Evolutionary conservation across 2,888 invertebrate genomes (phyloP).

Genomic region (Metellina segmentata): DNA sequence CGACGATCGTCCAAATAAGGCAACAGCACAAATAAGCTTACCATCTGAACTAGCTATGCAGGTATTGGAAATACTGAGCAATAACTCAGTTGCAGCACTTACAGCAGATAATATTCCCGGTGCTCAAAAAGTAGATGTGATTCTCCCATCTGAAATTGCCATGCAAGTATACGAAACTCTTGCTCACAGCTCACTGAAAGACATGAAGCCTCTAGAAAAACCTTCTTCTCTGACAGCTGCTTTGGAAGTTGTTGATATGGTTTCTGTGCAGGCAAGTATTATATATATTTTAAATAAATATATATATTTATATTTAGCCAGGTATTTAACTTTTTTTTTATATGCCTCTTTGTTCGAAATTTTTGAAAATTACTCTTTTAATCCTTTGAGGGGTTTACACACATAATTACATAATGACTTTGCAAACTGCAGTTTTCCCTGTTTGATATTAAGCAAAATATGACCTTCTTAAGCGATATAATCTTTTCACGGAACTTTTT

Average conservation of each 20-base stretch:
- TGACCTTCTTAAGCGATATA: no score
- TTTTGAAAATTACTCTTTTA: no score
- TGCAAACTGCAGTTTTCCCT: no score
- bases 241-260: constrained; percentile 71
- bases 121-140: constrained; percentile 59
- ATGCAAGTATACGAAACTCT: constrained; percentile 73
- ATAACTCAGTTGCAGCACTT: constrained; percentile 45
- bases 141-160: constrained; percentile 65
- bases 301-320: no score
- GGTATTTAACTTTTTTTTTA: no score
- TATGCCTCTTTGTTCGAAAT: no score
- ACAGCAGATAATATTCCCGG: constrained; percentile 66
- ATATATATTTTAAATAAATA: no score
- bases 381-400: no score
- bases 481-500: no score
- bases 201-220: constrained; percentile 64
- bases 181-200: constrained; percentile 52
- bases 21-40: constrained; percentile 59
- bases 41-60: constrained; percentile 74
- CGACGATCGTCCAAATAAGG: constrained; percentile 54
- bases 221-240: constrained; percentile 65
- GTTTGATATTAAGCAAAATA: no score
- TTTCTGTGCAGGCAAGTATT: constrained; percentile 72
- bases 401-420: no score
- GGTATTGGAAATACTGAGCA: constrained; percentile 67